Percentiles rank a stretch among this genome's conserved stretches.
These are phyloP conservation scores for Pterobdella sp. DNA, from an alignment of 2,888 invertebrate genomes.

Conservation along the genomic window DNA sequence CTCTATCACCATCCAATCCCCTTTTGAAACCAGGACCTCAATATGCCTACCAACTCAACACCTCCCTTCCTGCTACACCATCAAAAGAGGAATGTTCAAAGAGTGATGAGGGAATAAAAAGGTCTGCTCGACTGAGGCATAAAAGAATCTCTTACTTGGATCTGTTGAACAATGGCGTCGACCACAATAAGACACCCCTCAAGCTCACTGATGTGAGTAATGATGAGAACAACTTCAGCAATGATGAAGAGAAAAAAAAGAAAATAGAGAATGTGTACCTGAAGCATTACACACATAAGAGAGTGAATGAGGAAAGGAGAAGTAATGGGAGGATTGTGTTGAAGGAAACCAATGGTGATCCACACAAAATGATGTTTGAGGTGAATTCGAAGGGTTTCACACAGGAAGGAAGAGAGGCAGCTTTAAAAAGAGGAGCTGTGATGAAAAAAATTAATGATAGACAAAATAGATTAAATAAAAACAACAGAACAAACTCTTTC, in stretches of 20 bases:
- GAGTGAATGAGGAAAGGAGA: background rate
- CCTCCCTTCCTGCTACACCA: background rate
- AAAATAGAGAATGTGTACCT: background rate
- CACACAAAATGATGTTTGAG: background rate
- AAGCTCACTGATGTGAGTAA: background rate
- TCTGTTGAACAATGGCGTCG: constrained; percentile 19
- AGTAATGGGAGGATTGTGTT: background rate
- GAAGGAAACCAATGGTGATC: constrained; percentile 10
- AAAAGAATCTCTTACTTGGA: constrained; percentile 27
- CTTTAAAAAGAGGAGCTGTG: background rate
- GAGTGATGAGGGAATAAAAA: constrained; percentile 13
- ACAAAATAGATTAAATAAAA: too few relatives aligned
- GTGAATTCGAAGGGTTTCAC: background rate
- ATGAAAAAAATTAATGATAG: too few relatives aligned
- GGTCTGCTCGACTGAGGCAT: constrained; percentile 22
- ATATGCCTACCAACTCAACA: background rate
- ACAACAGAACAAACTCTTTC: too few relatives aligned
- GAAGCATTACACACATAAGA: constrained; percentile 4
- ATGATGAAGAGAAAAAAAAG: background rate
- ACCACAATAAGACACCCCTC: background rate
- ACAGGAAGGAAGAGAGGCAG: background rate
- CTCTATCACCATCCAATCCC: background rate
- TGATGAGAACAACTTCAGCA: background rate
- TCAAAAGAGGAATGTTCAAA: too few relatives aligned
- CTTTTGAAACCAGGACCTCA: background rate